Percentiles rank a stretch among this genome's conserved stretches.
Conservation (phyloP, 2,888 invertebrate genomes). For the Drosophila ustulata region DNA sequence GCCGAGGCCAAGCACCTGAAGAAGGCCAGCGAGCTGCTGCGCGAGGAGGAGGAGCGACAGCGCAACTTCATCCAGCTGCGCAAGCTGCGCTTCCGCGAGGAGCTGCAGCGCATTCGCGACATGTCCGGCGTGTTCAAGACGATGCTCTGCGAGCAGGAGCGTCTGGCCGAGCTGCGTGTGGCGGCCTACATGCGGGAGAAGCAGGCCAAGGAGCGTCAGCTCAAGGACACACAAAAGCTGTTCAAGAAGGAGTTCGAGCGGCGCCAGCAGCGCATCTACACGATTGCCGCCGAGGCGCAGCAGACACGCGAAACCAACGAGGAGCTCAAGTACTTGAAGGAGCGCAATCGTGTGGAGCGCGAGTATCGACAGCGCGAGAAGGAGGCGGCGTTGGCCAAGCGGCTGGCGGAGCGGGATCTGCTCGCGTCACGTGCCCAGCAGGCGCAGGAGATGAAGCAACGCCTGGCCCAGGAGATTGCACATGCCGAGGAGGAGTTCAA, state of each 20-base stretch:
- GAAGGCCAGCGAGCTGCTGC: constrained; percentile 75
- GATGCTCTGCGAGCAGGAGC: constrained; percentile 83
- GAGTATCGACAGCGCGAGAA: constrained; percentile 84
- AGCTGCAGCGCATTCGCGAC: constrained; percentile 81
- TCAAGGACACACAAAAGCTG: constrained; percentile 78
- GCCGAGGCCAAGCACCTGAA: constrained; percentile 82
- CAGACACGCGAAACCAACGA: constrained; percentile 79
- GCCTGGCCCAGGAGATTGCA: constrained; percentile 82
- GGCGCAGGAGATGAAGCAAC: constrained; percentile 81
- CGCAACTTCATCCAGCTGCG: constrained; percentile 73
- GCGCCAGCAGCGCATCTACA: constrained; percentile 82
- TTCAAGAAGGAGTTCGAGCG: constrained; percentile 83
- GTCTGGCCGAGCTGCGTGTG: constrained; percentile 83
- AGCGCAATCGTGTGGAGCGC: constrained; percentile 84
- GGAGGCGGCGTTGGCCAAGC: constrained; percentile 79
- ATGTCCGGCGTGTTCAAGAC: constrained; percentile 83
- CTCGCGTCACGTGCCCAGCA: constrained; percentile 80
- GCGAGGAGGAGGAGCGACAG: constrained; percentile 81
- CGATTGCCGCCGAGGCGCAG: constrained; percentile 80
- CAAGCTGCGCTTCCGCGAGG: constrained; percentile 81
- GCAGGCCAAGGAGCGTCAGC: constrained; percentile 80
- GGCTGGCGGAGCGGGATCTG: constrained; percentile 80
- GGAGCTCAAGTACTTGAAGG: constrained; percentile 82
- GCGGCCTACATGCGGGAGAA: constrained; percentile 83
- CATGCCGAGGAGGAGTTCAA: constrained; percentile 83